Conservation (phyloP, 2,113 vertebrate species). For the Malurus alboscapulatus region DNA sequence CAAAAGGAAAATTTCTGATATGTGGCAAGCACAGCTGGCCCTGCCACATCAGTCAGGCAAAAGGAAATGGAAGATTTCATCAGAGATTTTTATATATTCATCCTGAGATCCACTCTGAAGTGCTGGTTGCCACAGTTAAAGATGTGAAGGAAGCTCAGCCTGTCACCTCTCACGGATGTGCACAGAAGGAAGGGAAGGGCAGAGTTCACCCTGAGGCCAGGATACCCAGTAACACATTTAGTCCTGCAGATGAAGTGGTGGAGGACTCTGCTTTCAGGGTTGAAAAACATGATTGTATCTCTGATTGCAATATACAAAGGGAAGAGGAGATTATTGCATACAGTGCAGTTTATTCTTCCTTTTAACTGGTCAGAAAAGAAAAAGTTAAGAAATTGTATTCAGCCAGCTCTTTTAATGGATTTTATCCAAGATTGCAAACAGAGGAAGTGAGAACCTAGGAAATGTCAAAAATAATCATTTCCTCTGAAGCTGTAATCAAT, state of each 20-base stretch:
- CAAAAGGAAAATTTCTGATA: not conserved
- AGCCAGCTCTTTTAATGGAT: not conserved
- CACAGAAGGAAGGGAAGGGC: not conserved
- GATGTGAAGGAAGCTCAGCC: not conserved
- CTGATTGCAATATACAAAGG: not conserved
- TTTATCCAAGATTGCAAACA: constrained; percentile 1
- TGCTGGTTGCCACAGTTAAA: not conserved
- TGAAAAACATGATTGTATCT: not conserved
- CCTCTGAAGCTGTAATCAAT: not conserved
- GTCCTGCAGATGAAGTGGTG: not conserved
- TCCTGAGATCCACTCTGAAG: not conserved
- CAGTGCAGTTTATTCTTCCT: not conserved
- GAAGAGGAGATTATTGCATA: not conserved
- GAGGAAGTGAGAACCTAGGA: not conserved
- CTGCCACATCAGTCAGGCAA: constrained; percentile 5
- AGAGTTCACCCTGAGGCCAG: not conserved
- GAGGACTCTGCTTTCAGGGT: not conserved
- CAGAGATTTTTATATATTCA: not conserved
- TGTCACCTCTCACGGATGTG: not conserved
- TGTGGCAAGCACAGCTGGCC: not conserved
- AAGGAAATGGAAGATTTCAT: not conserved
- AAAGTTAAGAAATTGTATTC: not conserved
- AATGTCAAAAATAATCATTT: not conserved
- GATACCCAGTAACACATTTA: not conserved
- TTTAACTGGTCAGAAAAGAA: not conserved